These are phyloP conservation scores for Apantesis nais DNA, from an alignment of 2,888 invertebrate species.

Conservation along the genomic window DNA sequence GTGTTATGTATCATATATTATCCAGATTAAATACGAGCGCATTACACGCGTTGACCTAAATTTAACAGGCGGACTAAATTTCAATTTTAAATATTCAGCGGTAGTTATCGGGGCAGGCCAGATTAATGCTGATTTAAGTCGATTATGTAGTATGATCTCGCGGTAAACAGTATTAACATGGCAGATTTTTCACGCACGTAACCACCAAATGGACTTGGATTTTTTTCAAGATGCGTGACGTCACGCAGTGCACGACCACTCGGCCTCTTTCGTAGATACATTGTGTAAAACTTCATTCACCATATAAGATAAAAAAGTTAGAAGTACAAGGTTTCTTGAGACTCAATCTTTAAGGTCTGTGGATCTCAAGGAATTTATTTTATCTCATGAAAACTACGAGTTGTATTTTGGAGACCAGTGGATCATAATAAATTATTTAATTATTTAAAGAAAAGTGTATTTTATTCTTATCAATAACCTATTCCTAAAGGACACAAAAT, in stretches of 20 bases:
- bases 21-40: constrained; percentile 8
- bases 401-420: neutral
- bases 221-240: constrained; percentile 73
- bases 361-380: neutral
- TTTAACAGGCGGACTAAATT: no score
- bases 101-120: constrained; percentile 23
- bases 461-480: constrained; percentile 6
- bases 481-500: constrained; percentile 9
- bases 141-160: constrained; percentile 57
- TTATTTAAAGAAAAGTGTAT: constrained; percentile 6
- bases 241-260: constrained; percentile 67
- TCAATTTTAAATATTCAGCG: no score
- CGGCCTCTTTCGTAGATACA: constrained; percentile 31
- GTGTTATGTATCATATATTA: constrained; percentile 27
- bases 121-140: constrained; percentile 45
- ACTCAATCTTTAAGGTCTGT: neutral
- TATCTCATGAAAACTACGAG: neutral
- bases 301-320: constrained; percentile 46
- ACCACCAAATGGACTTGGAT: constrained; percentile 67
- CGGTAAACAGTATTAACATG: constrained; percentile 65
- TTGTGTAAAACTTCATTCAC: constrained; percentile 57
- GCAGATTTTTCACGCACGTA: constrained; percentile 75
- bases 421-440: neutral
- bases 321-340: neutral
- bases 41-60: constrained; percentile 21